A percentile compares a stretch with the other conserved stretches of the same genome.
phyloP scores from a whole-genome alignment of 2,113 vertebrate species.

The Hystrix cristata region DNA sequence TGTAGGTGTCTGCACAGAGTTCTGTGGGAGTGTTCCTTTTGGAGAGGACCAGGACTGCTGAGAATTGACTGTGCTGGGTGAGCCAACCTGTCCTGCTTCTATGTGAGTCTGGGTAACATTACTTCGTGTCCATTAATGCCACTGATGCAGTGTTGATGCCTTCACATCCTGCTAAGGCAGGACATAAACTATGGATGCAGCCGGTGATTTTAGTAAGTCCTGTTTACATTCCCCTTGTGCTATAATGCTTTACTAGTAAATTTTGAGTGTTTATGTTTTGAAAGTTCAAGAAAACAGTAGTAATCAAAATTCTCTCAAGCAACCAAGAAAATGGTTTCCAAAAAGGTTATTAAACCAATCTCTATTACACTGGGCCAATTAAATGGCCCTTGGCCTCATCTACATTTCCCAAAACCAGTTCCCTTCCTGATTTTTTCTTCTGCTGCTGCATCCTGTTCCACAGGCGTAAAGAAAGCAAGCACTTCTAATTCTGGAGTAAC shows the following conservation, averaged over 20 bases:
- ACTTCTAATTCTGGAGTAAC: background rate
- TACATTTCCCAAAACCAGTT: background rate
- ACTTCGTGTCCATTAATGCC: background rate
- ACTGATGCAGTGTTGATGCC: rapidly evolving
- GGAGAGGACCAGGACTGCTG: background rate
- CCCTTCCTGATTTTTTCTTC: background rate
- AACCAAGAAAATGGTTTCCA: constrained; percentile 50
- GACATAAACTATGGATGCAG: background rate
- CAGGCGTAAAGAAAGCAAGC: background rate
- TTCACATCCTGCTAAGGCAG: background rate
- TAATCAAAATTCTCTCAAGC: constrained; percentile 49
- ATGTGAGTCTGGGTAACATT: background rate
- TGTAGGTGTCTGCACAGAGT: background rate
- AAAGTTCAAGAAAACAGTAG: constrained; percentile 51
- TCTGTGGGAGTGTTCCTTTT: background rate
- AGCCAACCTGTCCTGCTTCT: background rate
- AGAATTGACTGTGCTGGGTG: background rate
- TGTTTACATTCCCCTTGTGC: background rate
- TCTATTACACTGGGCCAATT: constrained; percentile 3
- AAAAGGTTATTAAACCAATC: constrained; percentile 42
- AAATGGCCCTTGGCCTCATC: background rate
- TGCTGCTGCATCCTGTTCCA: background rate
- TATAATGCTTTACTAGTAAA: background rate
- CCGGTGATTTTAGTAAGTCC: background rate
- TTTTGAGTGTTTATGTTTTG: constrained; percentile 50